These are phyloP conservation scores for Penaeus indicus DNA, from an alignment of 1,140 invertebrate species.

Conservation along the genomic window DNA sequence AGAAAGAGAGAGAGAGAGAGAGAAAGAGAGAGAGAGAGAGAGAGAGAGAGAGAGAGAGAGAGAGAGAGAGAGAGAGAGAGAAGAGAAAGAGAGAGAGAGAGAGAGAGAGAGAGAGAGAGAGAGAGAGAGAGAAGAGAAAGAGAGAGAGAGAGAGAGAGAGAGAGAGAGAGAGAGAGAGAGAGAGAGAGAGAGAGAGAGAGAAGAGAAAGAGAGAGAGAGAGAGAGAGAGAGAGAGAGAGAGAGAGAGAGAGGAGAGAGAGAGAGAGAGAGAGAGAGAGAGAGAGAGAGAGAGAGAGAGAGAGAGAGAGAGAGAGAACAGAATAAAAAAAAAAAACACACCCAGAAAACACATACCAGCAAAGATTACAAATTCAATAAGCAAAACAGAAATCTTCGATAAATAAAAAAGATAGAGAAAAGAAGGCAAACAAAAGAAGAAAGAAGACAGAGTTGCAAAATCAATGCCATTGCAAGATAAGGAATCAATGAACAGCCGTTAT, in stretches of 20 bases:
- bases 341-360: too few species aligned
- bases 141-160: too few species aligned
- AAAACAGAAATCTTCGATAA: not conserved
- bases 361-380: too few species aligned
- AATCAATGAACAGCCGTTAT: not conserved
- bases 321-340: not conserved
- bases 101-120: too few species aligned
- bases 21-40: not conserved
- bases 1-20: not conserved
- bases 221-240: not conserved
- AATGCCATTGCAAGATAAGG: not conserved
- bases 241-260: not conserved
- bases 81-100: too few species aligned
- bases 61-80: too few species aligned
- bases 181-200: too few species aligned
- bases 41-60: not conserved
- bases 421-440: not conserved
- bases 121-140: not conserved
- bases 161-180: too few species aligned
- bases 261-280: not conserved
- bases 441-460: not conserved
- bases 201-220: not conserved
- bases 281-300: not conserved
- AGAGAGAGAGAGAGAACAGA: not conserved
- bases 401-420: not conserved